A percentile compares a stretch with the other conserved stretches of the same genome.
Conservation (phyloP, 2,113 vertebrate genomes). For the Tragelaphus imberbis region DNA sequence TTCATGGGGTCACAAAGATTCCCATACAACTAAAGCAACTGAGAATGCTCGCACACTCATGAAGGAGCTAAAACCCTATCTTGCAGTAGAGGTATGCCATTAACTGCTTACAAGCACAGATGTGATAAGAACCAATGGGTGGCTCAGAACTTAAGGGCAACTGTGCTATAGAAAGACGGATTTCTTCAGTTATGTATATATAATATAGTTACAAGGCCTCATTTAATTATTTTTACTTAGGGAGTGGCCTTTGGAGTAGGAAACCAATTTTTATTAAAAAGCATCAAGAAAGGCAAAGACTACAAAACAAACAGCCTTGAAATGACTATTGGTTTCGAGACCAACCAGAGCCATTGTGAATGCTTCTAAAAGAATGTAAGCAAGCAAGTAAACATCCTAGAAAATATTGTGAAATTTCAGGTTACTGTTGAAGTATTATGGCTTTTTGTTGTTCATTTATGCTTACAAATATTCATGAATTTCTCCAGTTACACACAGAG, state of each 20-base stretch:
- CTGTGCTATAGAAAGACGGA: not conserved
- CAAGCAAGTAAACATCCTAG: not conserved
- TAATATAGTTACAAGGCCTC: not conserved
- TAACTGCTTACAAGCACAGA: not conserved
- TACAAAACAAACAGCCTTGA: not conserved
- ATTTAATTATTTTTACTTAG: not conserved
- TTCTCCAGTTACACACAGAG: conserved; percentile 10
- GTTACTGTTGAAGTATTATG: not conserved
- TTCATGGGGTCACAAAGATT: not conserved
- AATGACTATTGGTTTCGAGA: not conserved
- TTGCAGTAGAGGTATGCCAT: not conserved
- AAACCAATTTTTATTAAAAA: not conserved
- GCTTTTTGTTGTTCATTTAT: conserved; percentile 47
- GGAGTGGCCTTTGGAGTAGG: not conserved
- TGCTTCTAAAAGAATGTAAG: not conserved
- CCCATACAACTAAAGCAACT: not conserved
- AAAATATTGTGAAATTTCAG: conserved; percentile 41
- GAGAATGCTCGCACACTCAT: not conserved
- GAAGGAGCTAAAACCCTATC: not conserved
- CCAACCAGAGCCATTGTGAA: not conserved
- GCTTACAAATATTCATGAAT: conserved; percentile 43
- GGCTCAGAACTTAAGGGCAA: not conserved
- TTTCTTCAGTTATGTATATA: not conserved
- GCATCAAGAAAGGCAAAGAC: not conserved
- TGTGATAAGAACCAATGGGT: not conserved